These are phyloP conservation scores for Laspeyria flexula DNA, from an alignment of 2,888 invertebrate genomes.

Conservation along the genomic window DNA sequence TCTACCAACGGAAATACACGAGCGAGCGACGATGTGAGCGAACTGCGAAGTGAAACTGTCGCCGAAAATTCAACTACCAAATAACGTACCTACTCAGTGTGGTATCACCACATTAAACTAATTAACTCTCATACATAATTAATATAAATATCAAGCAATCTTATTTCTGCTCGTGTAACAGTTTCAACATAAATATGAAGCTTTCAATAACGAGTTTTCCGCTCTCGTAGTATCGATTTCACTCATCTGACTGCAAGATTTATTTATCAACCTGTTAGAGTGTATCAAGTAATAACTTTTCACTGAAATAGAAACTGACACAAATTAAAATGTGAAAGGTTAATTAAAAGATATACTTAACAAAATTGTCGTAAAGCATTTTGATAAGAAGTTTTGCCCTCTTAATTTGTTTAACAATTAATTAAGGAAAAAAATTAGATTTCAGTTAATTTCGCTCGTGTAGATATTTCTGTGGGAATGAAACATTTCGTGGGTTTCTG, in stretches of 20 bases:
- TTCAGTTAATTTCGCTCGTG: too few species aligned
- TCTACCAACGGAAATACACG: slow-evolving; percentile 21
- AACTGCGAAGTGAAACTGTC: slow-evolving; percentile 14
- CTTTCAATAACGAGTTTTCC: slow-evolving; percentile 14
- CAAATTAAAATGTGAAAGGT: too few species aligned
- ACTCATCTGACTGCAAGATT: slow-evolving; percentile 11
- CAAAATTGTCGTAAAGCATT: too few species aligned
- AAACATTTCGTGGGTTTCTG: too few species aligned
- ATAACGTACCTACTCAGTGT: slow-evolving; percentile 3
- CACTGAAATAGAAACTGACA: neutral
- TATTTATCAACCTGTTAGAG: slow-evolving; percentile 9
- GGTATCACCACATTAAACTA: slow-evolving; percentile 25
- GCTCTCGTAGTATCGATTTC: slow-evolving; percentile 13
- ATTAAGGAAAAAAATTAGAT: too few species aligned
- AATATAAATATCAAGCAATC: slow-evolving; percentile 23
- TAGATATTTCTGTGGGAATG: too few species aligned
- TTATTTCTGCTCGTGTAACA: slow-evolving; percentile 12
- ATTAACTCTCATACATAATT: slow-evolving; percentile 25
- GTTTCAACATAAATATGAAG: slow-evolving; percentile 17
- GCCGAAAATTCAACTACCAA: slow-evolving; percentile 20
- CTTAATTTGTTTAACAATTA: too few species aligned
- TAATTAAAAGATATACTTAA: too few species aligned
- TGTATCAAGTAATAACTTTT: neutral
- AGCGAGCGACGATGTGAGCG: slow-evolving; percentile 16
- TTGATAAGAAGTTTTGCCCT: too few species aligned